Percentiles rank a stretch among this genome's conserved stretches.
Conservation (phyloP, 30 jellyfish, hydroid and myxozoan genomes). For the Clytia hemisphaerica region DNA sequence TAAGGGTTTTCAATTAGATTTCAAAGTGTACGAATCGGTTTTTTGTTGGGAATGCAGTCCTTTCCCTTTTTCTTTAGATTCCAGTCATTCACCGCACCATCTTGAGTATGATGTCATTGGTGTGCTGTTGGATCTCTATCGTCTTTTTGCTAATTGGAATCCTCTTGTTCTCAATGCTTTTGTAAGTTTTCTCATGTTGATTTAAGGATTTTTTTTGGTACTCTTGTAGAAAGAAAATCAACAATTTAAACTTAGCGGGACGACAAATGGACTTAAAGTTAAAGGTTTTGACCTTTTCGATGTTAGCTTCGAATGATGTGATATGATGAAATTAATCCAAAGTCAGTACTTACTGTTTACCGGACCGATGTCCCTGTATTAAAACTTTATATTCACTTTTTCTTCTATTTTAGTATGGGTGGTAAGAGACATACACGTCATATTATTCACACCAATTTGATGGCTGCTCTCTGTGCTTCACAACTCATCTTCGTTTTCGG, state of each 20-base stretch:
- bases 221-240: too few species aligned
- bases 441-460: conserved; percentile 18
- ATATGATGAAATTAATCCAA: too few species aligned
- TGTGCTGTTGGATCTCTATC: conserved; percentile 15
- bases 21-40: too few species aligned
- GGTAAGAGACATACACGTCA: conserved; percentile 19
- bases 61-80: too few species aligned
- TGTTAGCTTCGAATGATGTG: too few species aligned
- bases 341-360: too few species aligned
- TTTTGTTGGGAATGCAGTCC: neutral
- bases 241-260: too few species aligned
- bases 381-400: neutral
- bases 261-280: too few species aligned
- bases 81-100: neutral
- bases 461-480: conserved; percentile 13
- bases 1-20: too few species aligned
- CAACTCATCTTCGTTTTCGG: conserved; percentile 20
- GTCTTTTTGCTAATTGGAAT: conserved; percentile 21
- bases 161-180: neutral
- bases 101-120: conserved; percentile 2
- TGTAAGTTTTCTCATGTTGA: too few species aligned
- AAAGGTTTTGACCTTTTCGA: too few species aligned
- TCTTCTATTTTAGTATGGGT: conserved; percentile 9
- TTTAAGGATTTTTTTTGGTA: too few species aligned
- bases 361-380: neutral